These are phyloP conservation scores for Pagrus major DNA, from an alignment of 2,113 vertebrate species.

Conservation along the genomic window DNA sequence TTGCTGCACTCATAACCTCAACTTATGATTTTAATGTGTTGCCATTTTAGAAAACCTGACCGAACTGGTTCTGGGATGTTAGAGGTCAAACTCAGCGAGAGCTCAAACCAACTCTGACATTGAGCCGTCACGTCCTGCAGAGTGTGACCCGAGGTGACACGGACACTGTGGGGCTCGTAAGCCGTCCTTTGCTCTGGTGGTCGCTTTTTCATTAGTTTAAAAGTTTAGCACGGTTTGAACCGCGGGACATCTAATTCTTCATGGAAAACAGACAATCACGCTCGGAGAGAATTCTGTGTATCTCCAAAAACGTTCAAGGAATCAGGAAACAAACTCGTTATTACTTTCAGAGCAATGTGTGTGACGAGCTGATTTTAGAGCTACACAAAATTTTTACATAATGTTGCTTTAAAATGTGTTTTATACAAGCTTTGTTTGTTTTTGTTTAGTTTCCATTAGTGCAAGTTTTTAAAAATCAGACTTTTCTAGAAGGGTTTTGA, in stretches of 20 bases:
- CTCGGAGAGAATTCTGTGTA: no score
- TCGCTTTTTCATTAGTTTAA: slow-evolving; percentile 1
- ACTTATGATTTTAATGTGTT: slow-evolving; percentile 13
- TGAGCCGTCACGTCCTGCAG: background rate
- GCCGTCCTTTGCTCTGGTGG: background rate
- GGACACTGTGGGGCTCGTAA: background rate
- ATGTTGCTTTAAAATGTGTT: no score
- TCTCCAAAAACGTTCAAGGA: no score
- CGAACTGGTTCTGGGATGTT: background rate
- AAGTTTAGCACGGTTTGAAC: background rate
- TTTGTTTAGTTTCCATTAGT: background rate
- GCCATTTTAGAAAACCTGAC: background rate
- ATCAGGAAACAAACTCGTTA: no score
- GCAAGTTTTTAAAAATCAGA: no score
- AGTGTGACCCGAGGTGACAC: background rate
- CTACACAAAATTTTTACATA: no score
- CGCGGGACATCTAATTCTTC: background rate
- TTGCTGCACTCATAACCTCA: background rate
- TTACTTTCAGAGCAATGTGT: no score
- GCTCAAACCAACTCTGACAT: background rate
- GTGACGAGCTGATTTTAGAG: no score
- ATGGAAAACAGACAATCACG: background rate
- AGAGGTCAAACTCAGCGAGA: background rate
- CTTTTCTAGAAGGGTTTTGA: no score
- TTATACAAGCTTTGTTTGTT: background rate